Percentiles rank a stretch among this genome's conserved stretches.
Conservation (phyloP, 1,140 invertebrate genomes). For the Oncopodura yosiiana region DNA sequence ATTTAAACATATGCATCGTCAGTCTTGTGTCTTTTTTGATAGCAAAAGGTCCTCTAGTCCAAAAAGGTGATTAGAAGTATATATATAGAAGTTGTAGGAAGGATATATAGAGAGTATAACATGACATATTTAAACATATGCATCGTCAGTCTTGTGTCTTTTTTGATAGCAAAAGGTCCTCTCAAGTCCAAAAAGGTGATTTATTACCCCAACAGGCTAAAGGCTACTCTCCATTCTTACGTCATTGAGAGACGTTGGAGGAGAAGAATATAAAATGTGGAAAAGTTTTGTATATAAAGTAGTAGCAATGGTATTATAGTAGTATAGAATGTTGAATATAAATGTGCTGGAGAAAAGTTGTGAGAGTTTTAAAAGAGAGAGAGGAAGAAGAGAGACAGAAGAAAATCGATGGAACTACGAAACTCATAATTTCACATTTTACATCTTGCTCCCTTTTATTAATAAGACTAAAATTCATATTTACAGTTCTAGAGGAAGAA, state of each 20-base stretch:
- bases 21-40: no score
- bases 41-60: no score
- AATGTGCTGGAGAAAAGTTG: conserved; percentile 3
- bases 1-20: no score
- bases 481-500: conserved; percentile 7
- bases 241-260: background rate
- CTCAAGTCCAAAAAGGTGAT: conserved; percentile 10
- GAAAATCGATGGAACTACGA: background rate
- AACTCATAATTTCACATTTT: background rate
- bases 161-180: no score
- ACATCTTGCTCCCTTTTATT: background rate
- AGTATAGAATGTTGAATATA: conserved; percentile 2
- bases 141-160: no score
- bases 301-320: no score
- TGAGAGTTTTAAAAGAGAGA: no score
- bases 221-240: conserved; percentile 2
- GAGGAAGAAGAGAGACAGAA: conserved; percentile 1
- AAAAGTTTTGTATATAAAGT: background rate
- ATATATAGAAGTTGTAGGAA: no score
- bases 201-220: conserved; percentile 5
- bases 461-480: no score
- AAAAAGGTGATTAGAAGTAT: no score
- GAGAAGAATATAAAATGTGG: background rate
- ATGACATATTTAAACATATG: no score
- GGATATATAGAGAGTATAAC: no score